Percentiles rank a stretch among this genome's conserved stretches.
Evolutionary conservation across 2,113 vertebrate species (phyloP).

Genomic region (Ceyx melanurus): DNA sequence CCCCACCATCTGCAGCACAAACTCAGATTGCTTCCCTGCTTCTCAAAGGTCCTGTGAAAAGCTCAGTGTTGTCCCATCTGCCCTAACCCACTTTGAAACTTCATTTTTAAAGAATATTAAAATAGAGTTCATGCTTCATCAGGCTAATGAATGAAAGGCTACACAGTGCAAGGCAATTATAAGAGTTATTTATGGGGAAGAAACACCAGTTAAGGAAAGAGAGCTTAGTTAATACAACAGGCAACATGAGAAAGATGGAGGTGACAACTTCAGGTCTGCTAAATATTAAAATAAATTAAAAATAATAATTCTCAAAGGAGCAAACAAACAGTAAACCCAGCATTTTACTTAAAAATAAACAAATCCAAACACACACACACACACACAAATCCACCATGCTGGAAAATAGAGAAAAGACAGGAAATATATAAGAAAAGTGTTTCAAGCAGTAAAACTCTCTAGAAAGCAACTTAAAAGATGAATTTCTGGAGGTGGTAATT

Average conservation of each 20-base stretch:
- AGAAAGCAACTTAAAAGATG: neutral
- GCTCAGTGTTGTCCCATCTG: neutral
- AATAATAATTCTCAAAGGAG: neutral
- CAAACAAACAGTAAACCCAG: neutral
- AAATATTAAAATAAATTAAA: neutral
- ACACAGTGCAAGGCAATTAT: neutral
- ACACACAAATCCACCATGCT: neutral
- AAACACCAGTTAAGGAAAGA: slow-evolving; percentile 5
- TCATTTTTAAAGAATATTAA: neutral
- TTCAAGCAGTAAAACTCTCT: neutral
- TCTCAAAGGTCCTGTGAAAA: neutral
- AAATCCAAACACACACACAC: neutral
- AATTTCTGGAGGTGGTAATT: neutral
- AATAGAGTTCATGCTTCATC: neutral
- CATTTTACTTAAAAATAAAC: neutral
- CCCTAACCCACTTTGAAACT: neutral
- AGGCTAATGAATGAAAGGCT: neutral
- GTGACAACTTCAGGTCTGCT: neutral
- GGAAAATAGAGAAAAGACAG: neutral
- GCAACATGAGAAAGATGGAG: neutral
- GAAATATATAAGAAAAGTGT: neutral
- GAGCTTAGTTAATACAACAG: neutral
- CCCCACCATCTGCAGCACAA: neutral
- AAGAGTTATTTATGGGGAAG: neutral
- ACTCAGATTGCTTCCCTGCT: neutral